Percentiles rank a stretch among this genome's conserved stretches.
phyloP scores from a whole-genome alignment of 1,140 invertebrate species.

The Eubasilissa regina region DNA sequence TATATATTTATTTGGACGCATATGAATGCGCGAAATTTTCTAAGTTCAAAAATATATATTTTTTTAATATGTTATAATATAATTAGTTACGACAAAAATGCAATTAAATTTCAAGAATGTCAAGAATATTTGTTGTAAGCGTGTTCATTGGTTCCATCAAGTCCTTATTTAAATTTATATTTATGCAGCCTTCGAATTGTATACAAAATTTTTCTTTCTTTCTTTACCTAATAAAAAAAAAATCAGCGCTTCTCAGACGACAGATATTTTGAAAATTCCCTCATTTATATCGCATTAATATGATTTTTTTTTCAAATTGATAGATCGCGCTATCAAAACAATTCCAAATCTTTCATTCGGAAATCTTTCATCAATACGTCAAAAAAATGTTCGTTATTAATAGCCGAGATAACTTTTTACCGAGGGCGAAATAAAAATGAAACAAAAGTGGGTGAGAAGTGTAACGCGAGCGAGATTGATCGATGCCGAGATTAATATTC shows the following conservation, averaged over 20 bases:
- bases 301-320: too few relatives aligned
- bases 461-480: slow-evolving; percentile 28
- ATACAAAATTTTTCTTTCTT: slow-evolving; percentile 7
- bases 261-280: too few relatives aligned
- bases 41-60: slow-evolving; percentile 1
- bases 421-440: neutral
- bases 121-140: slow-evolving; percentile 34
- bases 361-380: slow-evolving; percentile 12
- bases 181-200: slow-evolving; percentile 50
- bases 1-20: slow-evolving; percentile 53
- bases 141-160: slow-evolving; percentile 48
- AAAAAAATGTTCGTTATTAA: neutral
- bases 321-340: too few relatives aligned
- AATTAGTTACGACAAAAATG: too few relatives aligned
- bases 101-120: slow-evolving; percentile 18
- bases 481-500: slow-evolving; percentile 22
- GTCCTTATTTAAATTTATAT: slow-evolving; percentile 36
- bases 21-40: slow-evolving; percentile 41
- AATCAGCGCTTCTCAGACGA: too few relatives aligned
- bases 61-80: too few relatives aligned
- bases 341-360: too few relatives aligned
- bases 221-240: neutral
- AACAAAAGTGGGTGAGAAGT: slow-evolving; percentile 27
- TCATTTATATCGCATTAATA: too few relatives aligned
- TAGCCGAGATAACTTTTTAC: neutral